Percentiles rank a stretch among this genome's conserved stretches.
phyloP scores from a whole-genome alignment of 2,888 invertebrate species.

The Pyrocoelia pectoralis region DNA sequence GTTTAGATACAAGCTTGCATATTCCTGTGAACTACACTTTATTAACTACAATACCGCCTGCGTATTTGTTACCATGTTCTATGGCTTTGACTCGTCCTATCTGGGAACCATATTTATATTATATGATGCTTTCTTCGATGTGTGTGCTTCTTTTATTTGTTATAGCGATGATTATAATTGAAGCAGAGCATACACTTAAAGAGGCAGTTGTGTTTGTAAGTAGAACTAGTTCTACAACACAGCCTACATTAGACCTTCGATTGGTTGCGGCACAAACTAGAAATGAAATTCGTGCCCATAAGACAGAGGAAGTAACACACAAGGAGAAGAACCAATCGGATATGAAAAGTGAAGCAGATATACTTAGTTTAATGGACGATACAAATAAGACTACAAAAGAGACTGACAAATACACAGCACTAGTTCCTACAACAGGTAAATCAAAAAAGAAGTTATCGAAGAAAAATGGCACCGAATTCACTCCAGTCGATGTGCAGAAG shows the following conservation, averaged over 20 bases:
- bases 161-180: constrained; percentile 70
- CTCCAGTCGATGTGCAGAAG: constrained; percentile 35
- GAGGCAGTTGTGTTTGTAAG: constrained; percentile 62
- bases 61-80: constrained; percentile 74
- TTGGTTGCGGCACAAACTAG: constrained; percentile 62
- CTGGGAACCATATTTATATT: constrained; percentile 79
- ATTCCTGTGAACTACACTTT: constrained; percentile 73
- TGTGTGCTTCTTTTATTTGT: constrained; percentile 70
- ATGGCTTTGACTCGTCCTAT: constrained; percentile 73
- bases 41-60: constrained; percentile 68
- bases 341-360: constrained; percentile 25
- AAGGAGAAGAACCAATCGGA: constrained; percentile 59
- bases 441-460: constrained; percentile 53
- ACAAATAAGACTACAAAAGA: constrained; percentile 41
- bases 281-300: constrained; percentile 53
- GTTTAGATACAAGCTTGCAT: constrained; percentile 69
- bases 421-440: constrained; percentile 54
- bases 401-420: constrained; percentile 49
- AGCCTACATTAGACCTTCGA: constrained; percentile 70
- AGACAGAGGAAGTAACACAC: constrained; percentile 48
- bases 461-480: constrained; percentile 46
- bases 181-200: constrained; percentile 74
- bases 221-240: constrained; percentile 63
- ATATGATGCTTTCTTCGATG: constrained; percentile 67
- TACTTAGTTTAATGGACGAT: constrained; percentile 13